Conservation (phyloP, 2,797 vertebrate genomes). For the Trachurus trachurus region DNA sequence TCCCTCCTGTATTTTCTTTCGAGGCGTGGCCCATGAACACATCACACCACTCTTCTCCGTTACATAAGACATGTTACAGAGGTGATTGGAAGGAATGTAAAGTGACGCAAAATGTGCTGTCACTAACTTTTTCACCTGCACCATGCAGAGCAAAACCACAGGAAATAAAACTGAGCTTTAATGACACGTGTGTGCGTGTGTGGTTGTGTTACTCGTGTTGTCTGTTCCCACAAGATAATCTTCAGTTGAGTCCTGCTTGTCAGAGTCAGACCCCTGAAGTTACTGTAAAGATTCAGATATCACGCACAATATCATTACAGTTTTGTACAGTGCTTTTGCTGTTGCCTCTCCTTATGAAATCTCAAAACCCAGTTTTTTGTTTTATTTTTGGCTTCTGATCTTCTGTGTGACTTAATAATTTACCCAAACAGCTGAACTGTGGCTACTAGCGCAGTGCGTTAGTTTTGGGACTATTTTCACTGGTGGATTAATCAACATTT, state of each 20-base stretch:
- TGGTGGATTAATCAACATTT: too few relatives aligned
- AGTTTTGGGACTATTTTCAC: too few relatives aligned
- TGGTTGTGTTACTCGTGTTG: not conserved
- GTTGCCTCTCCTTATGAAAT: too few relatives aligned
- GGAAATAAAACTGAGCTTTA: not conserved
- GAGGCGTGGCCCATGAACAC: constrained; percentile 1
- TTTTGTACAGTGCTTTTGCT: too few relatives aligned
- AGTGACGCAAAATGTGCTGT: not conserved
- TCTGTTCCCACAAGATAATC: not conserved
- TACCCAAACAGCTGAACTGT: too few relatives aligned
- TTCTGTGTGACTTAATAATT: too few relatives aligned
- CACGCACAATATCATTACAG: too few relatives aligned
- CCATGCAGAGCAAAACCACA: not conserved
- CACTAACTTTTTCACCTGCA: not conserved
- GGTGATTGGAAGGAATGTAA: not conserved
- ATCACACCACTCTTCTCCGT: not conserved
- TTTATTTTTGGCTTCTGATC: too few relatives aligned
- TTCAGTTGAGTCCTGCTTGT: not conserved
- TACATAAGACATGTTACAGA: not conserved
- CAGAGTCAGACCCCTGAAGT: not conserved
- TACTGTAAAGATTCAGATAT: too few relatives aligned
- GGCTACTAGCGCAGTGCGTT: too few relatives aligned
- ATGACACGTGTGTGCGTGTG: not conserved
- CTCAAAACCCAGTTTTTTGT: too few relatives aligned
- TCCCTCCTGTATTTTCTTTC: not conserved